Percentiles rank a stretch among this genome's conserved stretches.
These are phyloP conservation scores for Aphrocallistes beatrix DNA, from an alignment of 37 sponge, comb jelly and placozoan genomes.

Conservation along the genomic window DNA sequence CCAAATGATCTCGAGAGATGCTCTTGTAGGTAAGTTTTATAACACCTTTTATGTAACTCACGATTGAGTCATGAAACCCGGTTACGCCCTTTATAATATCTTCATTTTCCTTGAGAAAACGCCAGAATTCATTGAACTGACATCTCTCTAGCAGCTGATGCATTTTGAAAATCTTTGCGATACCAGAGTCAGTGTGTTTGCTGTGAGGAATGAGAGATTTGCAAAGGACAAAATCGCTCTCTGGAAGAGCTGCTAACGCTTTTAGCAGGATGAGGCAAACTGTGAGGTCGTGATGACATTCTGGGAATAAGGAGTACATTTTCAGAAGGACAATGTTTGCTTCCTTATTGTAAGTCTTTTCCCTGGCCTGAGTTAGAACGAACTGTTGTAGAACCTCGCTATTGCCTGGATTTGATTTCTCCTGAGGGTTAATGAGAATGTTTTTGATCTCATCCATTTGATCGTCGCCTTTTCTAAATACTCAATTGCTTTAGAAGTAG, in stretches of 20 bases:
- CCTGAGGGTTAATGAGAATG: background rate
- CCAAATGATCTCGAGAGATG: background rate
- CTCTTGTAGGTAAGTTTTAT: background rate
- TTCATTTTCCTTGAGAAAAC: background rate
- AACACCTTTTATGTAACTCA: background rate
- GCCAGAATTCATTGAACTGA: background rate
- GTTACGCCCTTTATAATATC: background rate
- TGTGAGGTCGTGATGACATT: background rate
- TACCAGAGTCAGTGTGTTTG: background rate
- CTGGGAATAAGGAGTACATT: background rate
- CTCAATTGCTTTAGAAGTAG: too few species aligned
- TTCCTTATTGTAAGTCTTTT: background rate
- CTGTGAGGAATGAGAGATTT: background rate
- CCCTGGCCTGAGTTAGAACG: background rate
- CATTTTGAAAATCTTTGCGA: background rate
- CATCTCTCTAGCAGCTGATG: background rate
- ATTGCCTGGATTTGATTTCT: background rate
- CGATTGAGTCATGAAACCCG: background rate
- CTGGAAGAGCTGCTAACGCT: background rate
- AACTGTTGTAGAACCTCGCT: constrained; percentile 11
- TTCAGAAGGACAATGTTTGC: background rate
- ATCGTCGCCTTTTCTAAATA: background rate
- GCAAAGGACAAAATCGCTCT: background rate
- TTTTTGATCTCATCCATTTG: background rate
- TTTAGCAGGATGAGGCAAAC: background rate